phyloP scores from a whole-genome alignment of 2,888 invertebrate genomes.

The Cyclophora punctaria region DNA sequence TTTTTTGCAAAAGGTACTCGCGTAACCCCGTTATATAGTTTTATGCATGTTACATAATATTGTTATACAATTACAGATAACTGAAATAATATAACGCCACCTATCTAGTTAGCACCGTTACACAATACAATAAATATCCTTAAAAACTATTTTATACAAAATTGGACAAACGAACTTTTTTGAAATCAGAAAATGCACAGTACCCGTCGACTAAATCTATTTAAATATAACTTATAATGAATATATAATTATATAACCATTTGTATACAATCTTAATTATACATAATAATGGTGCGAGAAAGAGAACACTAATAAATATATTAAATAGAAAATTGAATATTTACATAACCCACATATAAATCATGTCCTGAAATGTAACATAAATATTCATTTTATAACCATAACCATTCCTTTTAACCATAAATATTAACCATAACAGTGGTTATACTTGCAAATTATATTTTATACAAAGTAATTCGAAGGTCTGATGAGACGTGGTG shows the following conservation, averaged over 20 bases:
- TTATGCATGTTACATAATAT: conserved; percentile 14
- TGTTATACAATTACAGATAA: conserved; percentile 25
- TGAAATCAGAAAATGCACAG: conserved; percentile 59
- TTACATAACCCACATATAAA: conserved; percentile 19
- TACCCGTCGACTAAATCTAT: conserved; percentile 67
- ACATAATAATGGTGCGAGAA: conserved; percentile 43
- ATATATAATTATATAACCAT: conserved; percentile 21
- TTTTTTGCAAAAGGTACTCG: conserved; percentile 66
- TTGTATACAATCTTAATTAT: conserved; percentile 23
- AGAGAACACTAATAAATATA: conserved; percentile 28
- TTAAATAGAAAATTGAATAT: conserved; percentile 29
- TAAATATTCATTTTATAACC: conserved; percentile 1
- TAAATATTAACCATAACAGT: conserved; percentile 19
- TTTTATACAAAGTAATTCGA: conserved; percentile 2
- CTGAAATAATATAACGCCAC: conserved; percentile 22
- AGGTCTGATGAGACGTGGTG: conserved; percentile 1
- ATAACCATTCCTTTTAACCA: conserved; percentile 12
- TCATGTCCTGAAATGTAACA: conserved; percentile 18
- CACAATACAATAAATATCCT: conserved; percentile 30
- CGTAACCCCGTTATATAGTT: conserved; percentile 60
- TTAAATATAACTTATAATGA: conserved; percentile 21
- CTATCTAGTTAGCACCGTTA: conserved; percentile 53
- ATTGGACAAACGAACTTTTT: conserved; percentile 58
- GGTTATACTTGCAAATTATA: conserved; percentile 30
- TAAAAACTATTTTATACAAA: conserved; percentile 56